Base-by-base conservation (phyloP, 2,797 vertebrate genomes). In the Novumbra hubbsi region DNA sequence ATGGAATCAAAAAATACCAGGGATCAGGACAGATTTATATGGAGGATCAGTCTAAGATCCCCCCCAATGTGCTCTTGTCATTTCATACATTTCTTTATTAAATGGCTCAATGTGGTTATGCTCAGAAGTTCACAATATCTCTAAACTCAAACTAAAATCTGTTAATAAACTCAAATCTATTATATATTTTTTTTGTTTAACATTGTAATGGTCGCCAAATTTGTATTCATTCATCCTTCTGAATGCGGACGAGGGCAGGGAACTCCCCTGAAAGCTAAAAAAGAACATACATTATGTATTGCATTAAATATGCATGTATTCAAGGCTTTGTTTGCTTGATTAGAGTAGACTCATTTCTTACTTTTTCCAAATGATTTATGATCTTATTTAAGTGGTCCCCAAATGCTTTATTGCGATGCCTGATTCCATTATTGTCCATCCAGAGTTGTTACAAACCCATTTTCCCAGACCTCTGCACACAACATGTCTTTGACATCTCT, bases 281-380 rank as follows among this genome's bases (percentile, higher is more conserved):
- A 0, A 92, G 80, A 0, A 24, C 21, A 91, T 91, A 84, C 88
- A 92, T 92, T 90, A 92, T 91, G 87, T 86, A 92, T 90, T 68
- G 78, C 74, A 89, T 92, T 91, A 92, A 93, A 91, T 90, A 92
- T 92, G 89, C 86, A 92, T 91, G 89, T 81, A 93, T 91, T 86
- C 80, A 79, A 87, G 83, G 86, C 88, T 91, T 91, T 91, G 90
- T 92, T 91, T 90, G 85, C 91, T 89, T 81, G 80, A 88, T 91
- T 84, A 83, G 86, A 86, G 74, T 86, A 84, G 85, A 83, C 79
- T 88, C 81, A 87, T 85, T 84, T 86, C 76, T 83, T 79, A 19
- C 78, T 83, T 76, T 75, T 76, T 83, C 76, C 60, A 73, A 69
- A 67, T 81, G 85, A 89, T 89, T 87, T 79, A 85, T 76, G 79